A percentile compares a stretch with the other conserved stretches of the same genome.
Conservation (phyloP, 2,888 invertebrate genomes). For the Drosophila paramelanica region DNA sequence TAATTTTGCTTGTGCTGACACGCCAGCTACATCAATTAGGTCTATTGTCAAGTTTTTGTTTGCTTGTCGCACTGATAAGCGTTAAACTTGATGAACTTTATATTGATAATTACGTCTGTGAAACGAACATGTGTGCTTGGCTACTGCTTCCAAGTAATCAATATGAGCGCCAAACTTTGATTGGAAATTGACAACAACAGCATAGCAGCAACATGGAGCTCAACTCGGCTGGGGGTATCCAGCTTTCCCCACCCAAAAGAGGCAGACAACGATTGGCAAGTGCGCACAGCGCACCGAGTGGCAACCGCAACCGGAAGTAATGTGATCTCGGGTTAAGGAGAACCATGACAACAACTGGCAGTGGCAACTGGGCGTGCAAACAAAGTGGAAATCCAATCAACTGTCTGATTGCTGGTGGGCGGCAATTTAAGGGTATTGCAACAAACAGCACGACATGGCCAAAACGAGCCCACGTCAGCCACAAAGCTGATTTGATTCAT, state of each 20-base stretch:
- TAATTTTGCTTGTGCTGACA: conserved; percentile 12
- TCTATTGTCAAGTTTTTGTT: conserved; percentile 10
- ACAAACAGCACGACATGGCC: not conserved
- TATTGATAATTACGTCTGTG: conserved; percentile 19
- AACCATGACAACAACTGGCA: conserved; percentile 14
- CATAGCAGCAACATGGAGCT: not conserved
- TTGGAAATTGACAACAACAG: conserved; percentile 8
- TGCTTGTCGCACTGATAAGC: conserved; percentile 27
- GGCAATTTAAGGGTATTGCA: conserved; percentile 17
- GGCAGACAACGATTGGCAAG: conserved; percentile 9
- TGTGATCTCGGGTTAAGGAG: conserved; percentile 5
- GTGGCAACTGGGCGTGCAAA: not conserved
- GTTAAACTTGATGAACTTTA: not conserved
- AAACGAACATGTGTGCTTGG: not conserved
- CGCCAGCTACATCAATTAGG: conserved; percentile 36
- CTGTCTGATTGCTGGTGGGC: conserved; percentile 11
- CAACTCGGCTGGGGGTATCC: conserved; percentile 6
- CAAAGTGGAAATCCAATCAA: conserved; percentile 24
- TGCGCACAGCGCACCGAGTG: conserved; percentile 9
- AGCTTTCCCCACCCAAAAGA: conserved; percentile 30
- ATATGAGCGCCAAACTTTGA: not conserved
- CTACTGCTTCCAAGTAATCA: not conserved
- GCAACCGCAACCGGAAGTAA: conserved; percentile 41
- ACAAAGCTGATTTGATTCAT: conserved; percentile 12
- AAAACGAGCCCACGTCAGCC: conserved; percentile 7